Conservation (phyloP, 2,113 vertebrate genomes). For the Tretioscincus oriximinensis region DNA sequence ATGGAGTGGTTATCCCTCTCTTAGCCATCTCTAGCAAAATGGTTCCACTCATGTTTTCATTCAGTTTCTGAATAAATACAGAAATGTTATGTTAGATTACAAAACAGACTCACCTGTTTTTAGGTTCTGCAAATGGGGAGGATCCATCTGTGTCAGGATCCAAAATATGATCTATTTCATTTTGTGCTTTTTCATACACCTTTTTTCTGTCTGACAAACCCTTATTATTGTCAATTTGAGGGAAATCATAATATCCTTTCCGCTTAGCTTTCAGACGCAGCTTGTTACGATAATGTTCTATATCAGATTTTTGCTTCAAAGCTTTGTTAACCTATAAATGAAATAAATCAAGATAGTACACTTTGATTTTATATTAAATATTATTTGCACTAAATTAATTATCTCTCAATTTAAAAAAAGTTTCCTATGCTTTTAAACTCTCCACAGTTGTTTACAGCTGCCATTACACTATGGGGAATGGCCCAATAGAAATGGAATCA, state of each 20-base stretch:
- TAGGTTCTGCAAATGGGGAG: conserved; percentile 86
- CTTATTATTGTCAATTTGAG: conserved; percentile 78
- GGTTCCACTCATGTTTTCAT: too few species aligned
- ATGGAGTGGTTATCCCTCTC: too few species aligned
- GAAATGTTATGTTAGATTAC: not conserved
- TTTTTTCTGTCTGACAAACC: conserved; percentile 77
- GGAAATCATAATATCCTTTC: conserved; percentile 96
- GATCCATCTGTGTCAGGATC: conserved; percentile 86
- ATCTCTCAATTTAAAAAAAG: not conserved
- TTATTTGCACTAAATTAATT: not conserved
- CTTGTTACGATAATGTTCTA: conserved; percentile 98
- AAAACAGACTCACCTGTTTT: conserved; percentile 79
- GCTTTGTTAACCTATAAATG: conserved; percentile 94
- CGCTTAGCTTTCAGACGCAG: conserved; percentile 94
- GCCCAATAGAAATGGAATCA: not conserved
- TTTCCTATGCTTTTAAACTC: not conserved
- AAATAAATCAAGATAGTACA: conserved; percentile 40
- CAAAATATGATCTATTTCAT: conserved; percentile 81
- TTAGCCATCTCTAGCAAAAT: too few species aligned
- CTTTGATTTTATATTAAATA: not conserved
- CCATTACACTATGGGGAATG: too few species aligned
- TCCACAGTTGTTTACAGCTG: too few species aligned
- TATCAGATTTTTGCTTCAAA: conserved; percentile 97
- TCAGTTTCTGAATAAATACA: not conserved
- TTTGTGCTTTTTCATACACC: conserved; percentile 79